A percentile compares a stretch with the other conserved stretches of the same genome.
Evolutionary conservation across 2,113 vertebrate genomes (phyloP).

Genomic region (Malurus alboscapulatus): DNA sequence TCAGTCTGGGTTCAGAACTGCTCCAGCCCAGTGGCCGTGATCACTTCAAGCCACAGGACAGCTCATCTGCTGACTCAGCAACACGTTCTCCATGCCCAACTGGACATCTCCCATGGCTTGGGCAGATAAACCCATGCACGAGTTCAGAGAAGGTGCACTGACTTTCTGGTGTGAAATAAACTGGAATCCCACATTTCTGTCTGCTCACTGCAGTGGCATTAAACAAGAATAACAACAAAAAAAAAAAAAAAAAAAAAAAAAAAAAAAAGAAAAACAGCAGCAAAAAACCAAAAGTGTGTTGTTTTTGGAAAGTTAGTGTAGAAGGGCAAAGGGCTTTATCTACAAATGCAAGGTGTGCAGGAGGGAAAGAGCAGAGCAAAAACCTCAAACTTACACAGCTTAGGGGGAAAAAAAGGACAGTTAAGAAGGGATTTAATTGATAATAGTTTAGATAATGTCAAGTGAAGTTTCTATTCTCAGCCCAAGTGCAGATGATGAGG

Average conservation of each 20-base stretch:
- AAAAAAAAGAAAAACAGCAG: background rate
- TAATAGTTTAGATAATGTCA: slow-evolving; percentile 55
- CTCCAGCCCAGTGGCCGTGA: background rate
- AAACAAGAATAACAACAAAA: background rate
- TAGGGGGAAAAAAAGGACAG: background rate
- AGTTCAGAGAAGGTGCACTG: background rate
- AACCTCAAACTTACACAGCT: background rate
- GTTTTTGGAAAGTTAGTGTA: background rate
- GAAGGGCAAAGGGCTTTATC: slow-evolving; percentile 28
- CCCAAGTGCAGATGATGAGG: slow-evolving; percentile 30
- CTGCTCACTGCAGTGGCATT: background rate
- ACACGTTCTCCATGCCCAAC: background rate
- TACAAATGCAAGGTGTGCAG: background rate
- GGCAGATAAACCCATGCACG: background rate
- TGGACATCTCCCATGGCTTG: background rate
- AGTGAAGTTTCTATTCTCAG: slow-evolving; percentile 63
- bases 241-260: background rate
- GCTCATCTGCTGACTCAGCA: background rate
- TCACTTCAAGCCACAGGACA: background rate
- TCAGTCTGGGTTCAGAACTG: background rate
- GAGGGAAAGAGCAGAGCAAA: background rate
- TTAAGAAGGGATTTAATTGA: slow-evolving; percentile 64
- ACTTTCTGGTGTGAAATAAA: background rate
- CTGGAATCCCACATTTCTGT: background rate
- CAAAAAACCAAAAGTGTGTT: background rate